phyloP scores from a whole-genome alignment of 53 echinoderm and acorn worm genomes.

The Henricia sp. region DNA sequence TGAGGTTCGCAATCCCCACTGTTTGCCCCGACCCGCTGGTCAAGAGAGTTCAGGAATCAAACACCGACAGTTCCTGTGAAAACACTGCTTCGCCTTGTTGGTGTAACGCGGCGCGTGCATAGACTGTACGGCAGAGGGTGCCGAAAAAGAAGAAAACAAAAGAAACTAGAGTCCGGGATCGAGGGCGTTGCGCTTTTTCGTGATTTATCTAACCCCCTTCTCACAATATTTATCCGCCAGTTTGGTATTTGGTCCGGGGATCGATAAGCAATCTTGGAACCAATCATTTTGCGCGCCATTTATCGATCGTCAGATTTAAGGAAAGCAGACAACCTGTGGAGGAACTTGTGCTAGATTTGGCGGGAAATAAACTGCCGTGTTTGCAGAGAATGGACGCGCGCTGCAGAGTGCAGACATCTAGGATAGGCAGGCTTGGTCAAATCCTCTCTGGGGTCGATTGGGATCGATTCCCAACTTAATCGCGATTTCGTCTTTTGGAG shows the following conservation, averaged over 20 bases:
- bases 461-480: too few species aligned
- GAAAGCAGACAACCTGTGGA: too few species aligned
- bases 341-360: too few species aligned
- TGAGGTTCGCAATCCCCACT: neutral
- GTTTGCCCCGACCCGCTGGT: neutral
- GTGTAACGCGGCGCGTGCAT: neutral
- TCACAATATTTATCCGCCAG: constrained; percentile 41
- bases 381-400: too few species aligned
- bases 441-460: too few species aligned
- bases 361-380: too few species aligned
- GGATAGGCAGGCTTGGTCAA: too few species aligned
- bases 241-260: constrained; percentile 3
- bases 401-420: too few species aligned
- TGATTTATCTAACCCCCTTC: constrained; percentile 36
- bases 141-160: too few species aligned
- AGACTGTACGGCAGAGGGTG: neutral
- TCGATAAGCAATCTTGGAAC: constrained; percentile 31
- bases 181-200: too few species aligned
- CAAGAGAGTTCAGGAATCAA: constrained; percentile 17
- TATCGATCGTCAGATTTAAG: constrained; percentile 2
- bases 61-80: neutral
- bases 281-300: constrained; percentile 1
- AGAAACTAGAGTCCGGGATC: too few species aligned
- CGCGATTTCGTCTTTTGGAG: too few species aligned
- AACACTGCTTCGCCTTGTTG: constrained; percentile 31